Percentiles rank a stretch among this genome's conserved stretches.
Conservation (phyloP, 2,113 vertebrate species). For the Pituophis catenifer region DNA sequence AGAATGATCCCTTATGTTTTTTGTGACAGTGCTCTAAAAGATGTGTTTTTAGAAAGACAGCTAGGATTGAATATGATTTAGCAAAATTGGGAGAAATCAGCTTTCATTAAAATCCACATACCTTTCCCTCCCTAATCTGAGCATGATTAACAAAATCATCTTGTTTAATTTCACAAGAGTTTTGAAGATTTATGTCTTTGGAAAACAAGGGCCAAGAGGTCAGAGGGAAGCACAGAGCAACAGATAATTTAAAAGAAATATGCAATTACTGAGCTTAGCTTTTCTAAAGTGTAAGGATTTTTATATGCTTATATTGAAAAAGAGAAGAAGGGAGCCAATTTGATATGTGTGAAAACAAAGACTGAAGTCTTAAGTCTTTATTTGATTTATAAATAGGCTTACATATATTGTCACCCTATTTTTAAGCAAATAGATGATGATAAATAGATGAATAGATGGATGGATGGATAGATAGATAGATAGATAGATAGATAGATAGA, state of each 20-base stretch:
- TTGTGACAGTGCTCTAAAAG: not conserved
- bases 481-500: not conserved
- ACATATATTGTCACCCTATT: not conserved
- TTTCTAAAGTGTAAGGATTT: not conserved
- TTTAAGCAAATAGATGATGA: not conserved
- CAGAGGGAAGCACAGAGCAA: not conserved
- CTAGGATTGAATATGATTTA: not conserved
- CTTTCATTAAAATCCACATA: not conserved
- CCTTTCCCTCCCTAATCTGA: not conserved
- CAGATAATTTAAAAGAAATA: not conserved
- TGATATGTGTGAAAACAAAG: not conserved
- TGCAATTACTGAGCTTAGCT: not conserved
- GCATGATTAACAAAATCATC: not conserved
- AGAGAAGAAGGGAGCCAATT: not conserved
- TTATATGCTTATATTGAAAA: not conserved
- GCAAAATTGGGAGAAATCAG: not conserved
- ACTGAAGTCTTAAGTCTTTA: not conserved
- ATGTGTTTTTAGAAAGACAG: not conserved
- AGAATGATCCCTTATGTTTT: not conserved
- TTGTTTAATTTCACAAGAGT: not conserved
- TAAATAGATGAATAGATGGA: too few species aligned
- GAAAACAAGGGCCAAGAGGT: not conserved
- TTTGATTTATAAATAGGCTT: not conserved
- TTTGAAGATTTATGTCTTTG: not conserved
- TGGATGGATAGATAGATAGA: too few species aligned